Base-by-base conservation (phyloP, 2,888 invertebrate genomes). In the Pyrgus malvae region DNA sequence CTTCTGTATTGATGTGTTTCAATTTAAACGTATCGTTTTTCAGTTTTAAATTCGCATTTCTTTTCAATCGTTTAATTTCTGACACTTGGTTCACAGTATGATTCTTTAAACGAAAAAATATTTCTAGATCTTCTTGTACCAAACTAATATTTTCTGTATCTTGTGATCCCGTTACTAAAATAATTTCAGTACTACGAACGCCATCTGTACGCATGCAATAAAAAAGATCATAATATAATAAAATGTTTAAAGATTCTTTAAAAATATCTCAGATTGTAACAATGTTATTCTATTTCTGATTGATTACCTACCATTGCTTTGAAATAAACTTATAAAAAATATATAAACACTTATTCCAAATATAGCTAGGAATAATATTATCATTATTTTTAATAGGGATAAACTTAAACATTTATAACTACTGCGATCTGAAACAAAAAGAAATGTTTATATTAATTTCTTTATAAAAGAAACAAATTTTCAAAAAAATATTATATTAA, bases 71-170 rank as follows among this genome's bases (percentile, higher is more conserved):
- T 17, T 37, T 31, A 2, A 23, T 2, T 9, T 12, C 29, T 14
- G 38, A 38, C 12, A 40, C n/a, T 12, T 31, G 38, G 40, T 37
- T 31, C 3, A 38, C 29, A 2, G 53, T 46, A n/a, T 31, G 4
- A 60, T 86, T 85, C 53, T 76, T 70, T 11, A 75, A 11, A 42
- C 68, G 68, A 19, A 81, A 56, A 50, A 76, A 67, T 61, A 83
- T 72, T 60, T 78, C 69, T 46, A 76, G 54, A 51, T 78, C 68
- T 2, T 70, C 65, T 41, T 73, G 60, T 38, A 66, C 59, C 14
- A 78, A 58, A 27, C 78, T 78, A 14, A 78, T 67, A 44, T 85
- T 82, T 16, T 75, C 64, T 40, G 69, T 60, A 40, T 78, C 72
- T 45, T 62, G 65, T 29, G 72, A 68, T 44, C 70, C 77, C 14